Evolutionary conservation across 2,888 invertebrate species (phyloP).

Genomic region (Agriopis aurantiaria): DNA sequence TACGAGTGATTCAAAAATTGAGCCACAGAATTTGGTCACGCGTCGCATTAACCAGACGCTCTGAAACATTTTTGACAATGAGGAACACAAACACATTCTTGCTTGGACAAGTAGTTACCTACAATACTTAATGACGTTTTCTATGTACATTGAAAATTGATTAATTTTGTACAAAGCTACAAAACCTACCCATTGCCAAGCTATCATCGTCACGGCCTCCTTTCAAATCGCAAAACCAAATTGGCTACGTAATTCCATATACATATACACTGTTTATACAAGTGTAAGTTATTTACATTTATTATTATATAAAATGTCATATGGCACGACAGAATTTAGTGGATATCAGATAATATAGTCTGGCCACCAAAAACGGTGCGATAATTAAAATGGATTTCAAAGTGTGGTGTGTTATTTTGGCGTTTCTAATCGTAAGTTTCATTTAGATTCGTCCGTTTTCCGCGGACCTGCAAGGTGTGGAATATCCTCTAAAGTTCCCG

Average conservation of each 20-base stretch:
- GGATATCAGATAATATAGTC: conserved; percentile 53
- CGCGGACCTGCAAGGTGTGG: too few relatives aligned
- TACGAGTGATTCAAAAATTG: too few relatives aligned
- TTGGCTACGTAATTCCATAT: conserved; percentile 31
- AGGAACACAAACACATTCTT: too few relatives aligned
- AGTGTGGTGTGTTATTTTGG: conserved; percentile 41
- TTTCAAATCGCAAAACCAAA: conserved; percentile 16
- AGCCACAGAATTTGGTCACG: too few relatives aligned
- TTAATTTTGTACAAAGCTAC: conserved; percentile 2
- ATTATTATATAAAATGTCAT: conserved; percentile 51
- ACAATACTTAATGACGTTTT: background rate
- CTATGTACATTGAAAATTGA: conserved; percentile 5
- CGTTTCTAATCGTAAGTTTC: conserved; percentile 55
- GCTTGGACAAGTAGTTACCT: background rate
- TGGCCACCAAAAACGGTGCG: conserved; percentile 50
- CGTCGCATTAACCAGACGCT: too few relatives aligned
- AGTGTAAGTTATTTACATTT: conserved; percentile 48
- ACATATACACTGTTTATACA: conserved; percentile 36
- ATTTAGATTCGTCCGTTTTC: background rate
- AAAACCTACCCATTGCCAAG: background rate
- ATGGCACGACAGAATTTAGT: conserved; percentile 37
- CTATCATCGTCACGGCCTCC: background rate
- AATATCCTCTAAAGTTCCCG: too few relatives aligned
- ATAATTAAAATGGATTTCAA: conserved; percentile 9
- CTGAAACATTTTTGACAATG: too few relatives aligned